Conservation (phyloP, 2,113 vertebrate species). For the Muntiacus muntjak region DNA sequence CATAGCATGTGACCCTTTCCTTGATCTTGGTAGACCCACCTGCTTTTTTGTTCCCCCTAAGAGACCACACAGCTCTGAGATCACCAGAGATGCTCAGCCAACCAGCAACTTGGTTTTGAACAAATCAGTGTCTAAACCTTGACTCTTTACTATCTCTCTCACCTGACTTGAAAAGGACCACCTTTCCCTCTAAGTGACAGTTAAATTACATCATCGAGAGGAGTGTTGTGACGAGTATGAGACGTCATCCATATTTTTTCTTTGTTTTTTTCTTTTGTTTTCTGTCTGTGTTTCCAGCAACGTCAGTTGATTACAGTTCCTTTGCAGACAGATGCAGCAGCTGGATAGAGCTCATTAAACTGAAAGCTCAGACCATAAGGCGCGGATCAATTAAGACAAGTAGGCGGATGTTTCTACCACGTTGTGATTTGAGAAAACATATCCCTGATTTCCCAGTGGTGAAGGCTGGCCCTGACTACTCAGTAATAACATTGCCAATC, state of each 20-base stretch:
- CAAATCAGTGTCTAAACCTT: constrained; percentile 63
- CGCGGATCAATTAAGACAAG: constrained; percentile 99
- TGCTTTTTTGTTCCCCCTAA: not conserved
- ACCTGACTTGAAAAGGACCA: constrained; percentile 70
- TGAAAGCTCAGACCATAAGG: constrained; percentile 99
- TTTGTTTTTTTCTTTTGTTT: constrained; percentile 88
- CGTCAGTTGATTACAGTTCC: constrained; percentile 99
- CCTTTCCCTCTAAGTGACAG: constrained; percentile 81
- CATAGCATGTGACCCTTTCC: not conserved
- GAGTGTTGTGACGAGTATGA: constrained; percentile 81
- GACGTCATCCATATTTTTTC: constrained; percentile 88
- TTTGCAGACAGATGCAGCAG: constrained; percentile 99
- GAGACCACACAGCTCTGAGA: constrained; percentile 46
- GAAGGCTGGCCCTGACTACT: constrained; percentile 83
- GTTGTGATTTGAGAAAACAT: constrained; percentile 86
- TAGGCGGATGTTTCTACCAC: constrained; percentile 96
- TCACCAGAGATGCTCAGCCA: constrained; percentile 49
- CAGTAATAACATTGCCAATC: constrained; percentile 78
- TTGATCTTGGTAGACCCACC: not conserved
- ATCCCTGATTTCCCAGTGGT: constrained; percentile 85
- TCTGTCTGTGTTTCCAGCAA: constrained; percentile 93
- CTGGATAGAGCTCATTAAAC: constrained; percentile 99
- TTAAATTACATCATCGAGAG: constrained; percentile 83
- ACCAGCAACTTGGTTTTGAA: constrained; percentile 65
- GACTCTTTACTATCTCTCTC: constrained; percentile 48